Base-by-base conservation (phyloP, 2,797 vertebrate species). In the Pseudotriccus pelzelni region DNA sequence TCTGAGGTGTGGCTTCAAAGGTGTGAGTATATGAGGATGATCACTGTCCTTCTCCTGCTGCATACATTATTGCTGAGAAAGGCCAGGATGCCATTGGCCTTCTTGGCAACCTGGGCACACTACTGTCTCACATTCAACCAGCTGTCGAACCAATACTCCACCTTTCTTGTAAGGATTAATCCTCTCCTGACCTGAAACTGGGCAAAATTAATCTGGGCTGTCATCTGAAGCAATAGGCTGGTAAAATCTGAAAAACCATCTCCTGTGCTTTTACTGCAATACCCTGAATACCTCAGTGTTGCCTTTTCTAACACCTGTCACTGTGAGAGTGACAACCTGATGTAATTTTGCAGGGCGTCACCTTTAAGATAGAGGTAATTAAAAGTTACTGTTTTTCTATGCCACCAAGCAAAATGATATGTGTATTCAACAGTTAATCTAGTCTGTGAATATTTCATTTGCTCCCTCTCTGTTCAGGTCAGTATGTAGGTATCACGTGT, bases 201-300 rank as follows among this genome's bases (percentile, higher is more conserved):
- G 14, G 58, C 30, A 88, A 88, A 90, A 77, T 60, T 74, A 72
- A 41, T 68, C 64, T 89, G 30, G 22, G 10, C 15, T 39, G 14
- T 82, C 34, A 66, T 16, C 9, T 66, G 43, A 20, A 73, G 43
- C 39, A 76, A 4, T 24, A 87, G 39, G 14, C 34, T 25, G 20
- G 11, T 89, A 82, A 92, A 72, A 72, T 74, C 27, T 84, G 77
- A 88, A 91, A 81, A 79, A 14, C 30, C 13, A 6, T 81, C 13
- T 68, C 9, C 50, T 43, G 7, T 82, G 49, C 25, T 76, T 72
- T 58, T 73, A 23, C 59, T 73, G 50, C 15, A 84, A 10, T 34
- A 69, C 18, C 24, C 16, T 46, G 59, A 25, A 41, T 22, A 23
- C 14, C 2, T 3, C 5, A 5, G 14, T 46, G 3, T 39, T 56